Evolutionary conservation across 2,888 invertebrate species (phyloP).

Genomic region (Eupsilia transversa): DNA sequence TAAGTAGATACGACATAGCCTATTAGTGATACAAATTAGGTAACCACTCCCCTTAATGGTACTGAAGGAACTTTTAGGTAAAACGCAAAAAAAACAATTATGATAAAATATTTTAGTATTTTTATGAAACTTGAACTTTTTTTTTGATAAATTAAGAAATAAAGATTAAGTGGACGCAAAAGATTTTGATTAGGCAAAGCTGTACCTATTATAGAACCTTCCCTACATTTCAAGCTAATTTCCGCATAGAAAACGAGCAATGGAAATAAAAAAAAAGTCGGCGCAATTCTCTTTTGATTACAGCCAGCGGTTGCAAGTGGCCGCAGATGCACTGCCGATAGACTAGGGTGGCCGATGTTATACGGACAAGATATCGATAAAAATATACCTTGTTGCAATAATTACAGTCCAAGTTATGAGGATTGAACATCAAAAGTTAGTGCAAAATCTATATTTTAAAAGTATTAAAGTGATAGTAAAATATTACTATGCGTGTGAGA

Average conservation of each 20-base stretch:
- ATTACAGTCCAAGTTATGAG: too few relatives aligned
- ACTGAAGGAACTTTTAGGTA: too few relatives aligned
- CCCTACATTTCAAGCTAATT: slow-evolving; percentile 2
- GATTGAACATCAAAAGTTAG: background rate
- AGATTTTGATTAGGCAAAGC: too few relatives aligned
- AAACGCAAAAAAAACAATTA: too few relatives aligned
- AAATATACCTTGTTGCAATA: background rate
- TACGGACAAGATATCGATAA: background rate
- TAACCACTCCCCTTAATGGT: too few relatives aligned
- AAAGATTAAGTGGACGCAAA: too few relatives aligned
- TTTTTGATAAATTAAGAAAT: too few relatives aligned
- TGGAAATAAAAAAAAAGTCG: slow-evolving; percentile 44
- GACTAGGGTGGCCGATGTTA: background rate
- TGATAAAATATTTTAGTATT: too few relatives aligned
- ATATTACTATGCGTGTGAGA: background rate
- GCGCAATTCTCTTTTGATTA: slow-evolving; percentile 48
- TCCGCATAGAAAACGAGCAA: slow-evolving; percentile 11
- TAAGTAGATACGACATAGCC: too few relatives aligned
- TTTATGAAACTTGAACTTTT: too few relatives aligned
- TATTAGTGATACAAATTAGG: too few relatives aligned
- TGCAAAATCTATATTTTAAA: background rate
- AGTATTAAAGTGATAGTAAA: too few relatives aligned
- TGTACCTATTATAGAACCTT: background rate
- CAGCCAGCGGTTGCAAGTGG: slow-evolving; percentile 21
- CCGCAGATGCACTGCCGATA: slow-evolving; percentile 43